These are phyloP conservation scores for Tupaia tana DNA, from an alignment of 2,113 vertebrate genomes.

Conservation along the genomic window DNA sequence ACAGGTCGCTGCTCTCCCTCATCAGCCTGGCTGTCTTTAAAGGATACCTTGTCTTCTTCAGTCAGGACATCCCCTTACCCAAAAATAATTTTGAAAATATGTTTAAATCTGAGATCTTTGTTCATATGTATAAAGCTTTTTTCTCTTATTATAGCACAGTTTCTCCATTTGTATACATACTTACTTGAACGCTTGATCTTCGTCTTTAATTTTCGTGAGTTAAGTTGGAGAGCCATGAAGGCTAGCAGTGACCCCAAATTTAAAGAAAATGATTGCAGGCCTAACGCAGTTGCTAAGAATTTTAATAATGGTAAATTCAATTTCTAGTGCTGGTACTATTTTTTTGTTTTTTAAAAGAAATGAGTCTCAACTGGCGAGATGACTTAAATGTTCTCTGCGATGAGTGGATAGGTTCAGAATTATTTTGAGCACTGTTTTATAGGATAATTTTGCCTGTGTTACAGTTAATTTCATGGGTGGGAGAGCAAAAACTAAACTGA, in stretches of 20 bases:
- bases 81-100: neutral
- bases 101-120: neutral
- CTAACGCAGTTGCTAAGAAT: neutral
- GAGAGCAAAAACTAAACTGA: constrained; percentile 67
- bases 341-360: constrained; percentile 7
- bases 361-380: neutral
- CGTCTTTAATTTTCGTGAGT: neutral
- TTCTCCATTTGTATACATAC: neutral
- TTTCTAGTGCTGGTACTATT: neutral
- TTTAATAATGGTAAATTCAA: neutral
- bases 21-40: neutral
- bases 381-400: neutral
- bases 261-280: neutral
- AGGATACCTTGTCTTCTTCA: neutral
- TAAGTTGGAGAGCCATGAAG: neutral
- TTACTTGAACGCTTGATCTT: neutral
- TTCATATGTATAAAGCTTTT: neutral
- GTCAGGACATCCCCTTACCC: neutral
- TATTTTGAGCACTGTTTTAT: constrained; percentile 63
- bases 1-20: neutral
- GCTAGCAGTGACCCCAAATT: neutral
- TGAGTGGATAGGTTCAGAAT: constrained; percentile 52
- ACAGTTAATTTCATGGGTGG: constrained; percentile 78
- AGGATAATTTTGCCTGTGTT: constrained; percentile 50
- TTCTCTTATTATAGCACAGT: rapidly evolving